phyloP scores from a whole-genome alignment of 2,113 vertebrate species.

The Eclectus roratus region DNA sequence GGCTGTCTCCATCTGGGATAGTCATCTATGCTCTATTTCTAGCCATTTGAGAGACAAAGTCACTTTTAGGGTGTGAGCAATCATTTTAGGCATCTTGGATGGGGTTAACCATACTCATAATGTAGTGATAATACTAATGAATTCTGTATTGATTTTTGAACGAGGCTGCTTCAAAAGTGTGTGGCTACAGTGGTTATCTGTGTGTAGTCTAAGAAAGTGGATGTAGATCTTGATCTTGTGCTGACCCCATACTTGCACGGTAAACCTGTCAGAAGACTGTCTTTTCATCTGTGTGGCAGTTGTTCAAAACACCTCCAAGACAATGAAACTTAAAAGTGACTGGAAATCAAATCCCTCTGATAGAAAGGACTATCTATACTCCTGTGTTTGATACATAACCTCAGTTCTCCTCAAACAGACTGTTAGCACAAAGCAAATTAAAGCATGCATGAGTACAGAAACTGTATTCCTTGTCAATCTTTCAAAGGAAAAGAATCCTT shows the following conservation, averaged over 20 bases:
- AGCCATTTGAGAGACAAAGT: neutral
- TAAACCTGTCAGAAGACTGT: neutral
- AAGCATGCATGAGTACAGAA: neutral
- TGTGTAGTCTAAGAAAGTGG: neutral
- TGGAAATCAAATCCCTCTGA: neutral
- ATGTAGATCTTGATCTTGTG: neutral
- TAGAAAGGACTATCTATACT: neutral
- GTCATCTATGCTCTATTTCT: neutral
- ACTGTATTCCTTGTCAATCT: neutral
- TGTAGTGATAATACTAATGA: neutral
- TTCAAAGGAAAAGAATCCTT: neutral
- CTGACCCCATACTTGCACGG: neutral
- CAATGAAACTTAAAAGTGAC: neutral
- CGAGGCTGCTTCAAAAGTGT: neutral
- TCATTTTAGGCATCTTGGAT: neutral
- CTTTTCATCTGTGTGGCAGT: neutral
- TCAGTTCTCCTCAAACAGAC: neutral
- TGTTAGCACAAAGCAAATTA: neutral
- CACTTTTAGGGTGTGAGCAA: neutral
- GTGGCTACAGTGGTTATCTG: neutral
- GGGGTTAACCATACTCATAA: neutral
- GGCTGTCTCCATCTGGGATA: neutral
- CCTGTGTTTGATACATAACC: neutral
- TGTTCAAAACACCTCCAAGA: neutral
- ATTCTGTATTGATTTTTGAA: neutral